Evolutionary conservation across 2,113 vertebrate species (phyloP).

Genomic region (Vulpes vulpes): DNA sequence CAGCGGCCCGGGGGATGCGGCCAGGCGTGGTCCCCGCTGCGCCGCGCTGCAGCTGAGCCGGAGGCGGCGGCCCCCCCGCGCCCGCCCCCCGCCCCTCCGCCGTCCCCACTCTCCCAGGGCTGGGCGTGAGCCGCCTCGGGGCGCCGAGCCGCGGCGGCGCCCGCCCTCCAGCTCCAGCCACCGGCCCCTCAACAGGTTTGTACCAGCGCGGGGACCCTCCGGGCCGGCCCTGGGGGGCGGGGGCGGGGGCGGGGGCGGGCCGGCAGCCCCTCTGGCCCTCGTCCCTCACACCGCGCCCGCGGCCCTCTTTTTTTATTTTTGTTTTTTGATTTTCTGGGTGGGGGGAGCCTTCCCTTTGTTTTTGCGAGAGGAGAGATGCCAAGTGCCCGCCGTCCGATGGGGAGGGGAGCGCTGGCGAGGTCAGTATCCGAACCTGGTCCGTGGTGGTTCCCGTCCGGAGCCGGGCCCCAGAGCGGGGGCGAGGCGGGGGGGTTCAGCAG

Average conservation of each 20-base stretch:
- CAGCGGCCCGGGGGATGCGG: constrained; percentile 85
- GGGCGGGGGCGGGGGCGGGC: background rate
- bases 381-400: constrained; percentile 14
- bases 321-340: no score
- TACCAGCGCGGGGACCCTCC: background rate
- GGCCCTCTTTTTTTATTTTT: background rate
- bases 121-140: constrained; percentile 65
- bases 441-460: constrained; percentile 6
- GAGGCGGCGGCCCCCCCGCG: constrained; percentile 43
- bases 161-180: constrained; percentile 1
- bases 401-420: background rate
- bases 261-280: background rate
- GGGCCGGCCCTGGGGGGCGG: background rate
- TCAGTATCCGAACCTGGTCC: background rate
- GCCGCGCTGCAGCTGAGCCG: constrained; percentile 69
- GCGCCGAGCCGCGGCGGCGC: background rate
- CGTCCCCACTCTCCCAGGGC: constrained; percentile 26
- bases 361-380: constrained; percentile 75
- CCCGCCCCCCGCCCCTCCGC: constrained; percentile 5
- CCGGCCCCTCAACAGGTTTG: constrained; percentile 80
- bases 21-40: constrained; percentile 87
- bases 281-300: background rate
- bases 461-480: background rate
- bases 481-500: background rate
- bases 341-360: constrained; percentile 69